phyloP scores from a whole-genome alignment of 2,797 vertebrate species.

The Gouania willdenowi region DNA sequence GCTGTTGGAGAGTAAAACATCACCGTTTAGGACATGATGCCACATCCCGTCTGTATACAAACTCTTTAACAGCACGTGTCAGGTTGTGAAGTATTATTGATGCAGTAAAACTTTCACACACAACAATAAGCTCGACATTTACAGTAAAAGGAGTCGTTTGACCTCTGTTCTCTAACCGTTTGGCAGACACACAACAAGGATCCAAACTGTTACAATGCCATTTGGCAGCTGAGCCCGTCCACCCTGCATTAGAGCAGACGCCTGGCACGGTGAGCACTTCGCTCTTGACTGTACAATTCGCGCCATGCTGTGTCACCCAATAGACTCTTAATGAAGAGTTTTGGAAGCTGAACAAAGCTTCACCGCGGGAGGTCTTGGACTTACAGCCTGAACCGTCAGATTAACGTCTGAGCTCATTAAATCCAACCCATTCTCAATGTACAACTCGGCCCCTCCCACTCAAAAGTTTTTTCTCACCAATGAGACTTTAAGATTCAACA shows the following conservation, averaged over 20 bases:
- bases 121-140: background rate
- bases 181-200: background rate
- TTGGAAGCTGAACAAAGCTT: constrained; percentile 41
- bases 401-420: constrained; percentile 64
- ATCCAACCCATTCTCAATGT: constrained; percentile 21
- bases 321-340: constrained; percentile 29
- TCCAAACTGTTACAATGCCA: constrained; percentile 1
- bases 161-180: too few relatives aligned
- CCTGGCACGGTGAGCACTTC: constrained; percentile 6
- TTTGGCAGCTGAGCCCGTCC: constrained; percentile 4
- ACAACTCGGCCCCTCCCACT: background rate
- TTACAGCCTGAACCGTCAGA: constrained; percentile 45
- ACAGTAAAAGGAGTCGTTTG: too few relatives aligned
- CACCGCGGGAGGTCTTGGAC: constrained; percentile 42
- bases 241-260: background rate
- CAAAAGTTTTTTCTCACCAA: constrained; percentile 1
- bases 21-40: background rate
- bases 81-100: too few relatives aligned
- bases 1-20: constrained; percentile 53
- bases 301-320: constrained; percentile 41
- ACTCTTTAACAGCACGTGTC: too few relatives aligned
- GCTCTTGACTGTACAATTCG: constrained; percentile 35
- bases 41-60: too few relatives aligned
- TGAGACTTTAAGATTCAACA: constrained; percentile 17
- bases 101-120: constrained; percentile 1